Percentiles rank a stretch among this genome's conserved stretches.
These are phyloP conservation scores for Chloroclystis v-ata DNA, from an alignment of 2,888 invertebrate species.

Conservation along the genomic window DNA sequence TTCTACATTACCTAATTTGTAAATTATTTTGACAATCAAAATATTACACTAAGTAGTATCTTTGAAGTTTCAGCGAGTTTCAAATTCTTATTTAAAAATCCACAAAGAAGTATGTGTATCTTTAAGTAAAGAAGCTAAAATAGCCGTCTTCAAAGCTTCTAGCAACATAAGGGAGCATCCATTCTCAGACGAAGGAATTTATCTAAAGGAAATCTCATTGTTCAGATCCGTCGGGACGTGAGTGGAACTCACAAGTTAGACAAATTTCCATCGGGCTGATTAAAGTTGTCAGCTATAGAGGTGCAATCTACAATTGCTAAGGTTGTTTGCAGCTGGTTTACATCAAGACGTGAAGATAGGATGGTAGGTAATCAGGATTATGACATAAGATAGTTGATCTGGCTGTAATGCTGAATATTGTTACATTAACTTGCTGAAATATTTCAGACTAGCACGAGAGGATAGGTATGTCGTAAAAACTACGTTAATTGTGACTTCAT, in stretches of 20 bases:
- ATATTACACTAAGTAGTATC: too few species aligned
- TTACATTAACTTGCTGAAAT: too few species aligned
- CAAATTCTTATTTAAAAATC: too few species aligned
- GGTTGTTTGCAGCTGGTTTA: constrained; percentile 17
- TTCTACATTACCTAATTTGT: too few species aligned
- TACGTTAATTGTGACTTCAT: too few species aligned
- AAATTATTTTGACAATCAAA: too few species aligned
- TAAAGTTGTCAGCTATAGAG: constrained; percentile 64
- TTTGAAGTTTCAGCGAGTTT: too few species aligned
- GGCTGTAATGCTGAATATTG: too few species aligned
- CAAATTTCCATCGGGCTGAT: constrained; percentile 71
- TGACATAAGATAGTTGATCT: too few species aligned
- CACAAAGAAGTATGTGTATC: not conserved
- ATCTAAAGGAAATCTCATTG: constrained; percentile 69
- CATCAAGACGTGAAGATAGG: not conserved
- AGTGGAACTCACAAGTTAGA: constrained; percentile 64
- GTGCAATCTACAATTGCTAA: constrained; percentile 52
- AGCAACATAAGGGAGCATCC: constrained; percentile 39
- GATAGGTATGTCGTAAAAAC: too few species aligned
- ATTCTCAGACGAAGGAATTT: constrained; percentile 48
- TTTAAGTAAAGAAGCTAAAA: constrained; percentile 12
- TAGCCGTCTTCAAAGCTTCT: constrained; percentile 14
- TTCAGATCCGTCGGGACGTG: constrained; percentile 60
- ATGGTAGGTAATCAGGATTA: too few species aligned
- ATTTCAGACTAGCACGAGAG: too few species aligned